These are phyloP conservation scores for Pentalonia nigronervosa DNA, from an alignment of 1,140 invertebrate genomes.

Conservation along the genomic window DNA sequence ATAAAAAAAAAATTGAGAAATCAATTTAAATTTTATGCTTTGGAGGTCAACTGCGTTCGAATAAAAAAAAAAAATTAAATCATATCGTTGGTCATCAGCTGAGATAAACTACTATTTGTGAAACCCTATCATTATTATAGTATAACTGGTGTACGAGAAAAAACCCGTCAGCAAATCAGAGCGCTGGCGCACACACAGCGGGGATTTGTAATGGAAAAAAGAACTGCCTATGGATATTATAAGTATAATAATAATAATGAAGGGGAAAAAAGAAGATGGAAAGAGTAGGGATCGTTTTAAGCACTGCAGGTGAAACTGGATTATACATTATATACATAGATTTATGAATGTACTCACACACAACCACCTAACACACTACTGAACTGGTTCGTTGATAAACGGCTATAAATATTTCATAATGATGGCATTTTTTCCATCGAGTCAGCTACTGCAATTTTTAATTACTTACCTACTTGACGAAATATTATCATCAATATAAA, in stretches of 20 bases:
- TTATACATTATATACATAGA: background rate
- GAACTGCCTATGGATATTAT: background rate
- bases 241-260: slow-evolving; percentile 22
- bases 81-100: background rate
- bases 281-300: slow-evolving; percentile 26
- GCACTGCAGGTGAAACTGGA: slow-evolving; percentile 48
- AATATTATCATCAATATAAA: slow-evolving; percentile 14
- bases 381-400: slow-evolving; percentile 36
- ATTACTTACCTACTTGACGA: background rate
- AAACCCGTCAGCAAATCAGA: slow-evolving; percentile 49
- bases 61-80: slow-evolving; percentile 9
- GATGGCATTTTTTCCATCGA: background rate
- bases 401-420: slow-evolving; percentile 37
- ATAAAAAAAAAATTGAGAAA: slow-evolving; percentile 16
- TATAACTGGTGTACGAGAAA: background rate
- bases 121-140: slow-evolving; percentile 39
- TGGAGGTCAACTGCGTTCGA: background rate
- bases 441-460: slow-evolving; percentile 42
- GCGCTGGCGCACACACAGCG: slow-evolving; percentile 15
- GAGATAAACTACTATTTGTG: slow-evolving; percentile 28
- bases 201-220: slow-evolving; percentile 24
- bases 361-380: background rate
- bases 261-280: slow-evolving; percentile 35
- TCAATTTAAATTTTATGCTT: background rate
- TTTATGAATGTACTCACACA: background rate